phyloP scores from a whole-genome alignment of 2,888 invertebrate species.

The Lysandra bellargus region DNA sequence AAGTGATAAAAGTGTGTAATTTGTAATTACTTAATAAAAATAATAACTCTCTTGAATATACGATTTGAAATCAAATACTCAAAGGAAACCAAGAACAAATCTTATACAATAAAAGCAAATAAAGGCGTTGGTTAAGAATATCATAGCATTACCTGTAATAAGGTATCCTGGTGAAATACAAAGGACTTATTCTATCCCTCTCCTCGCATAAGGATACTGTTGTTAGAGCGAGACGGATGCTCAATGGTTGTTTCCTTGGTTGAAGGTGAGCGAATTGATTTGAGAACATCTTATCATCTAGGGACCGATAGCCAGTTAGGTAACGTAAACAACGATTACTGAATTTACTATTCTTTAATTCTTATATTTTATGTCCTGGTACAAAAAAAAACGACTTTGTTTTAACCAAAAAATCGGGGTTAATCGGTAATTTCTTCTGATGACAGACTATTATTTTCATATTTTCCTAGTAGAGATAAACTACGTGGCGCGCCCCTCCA shows the following conservation, averaged over 20 bases:
- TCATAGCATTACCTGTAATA: constrained; percentile 27
- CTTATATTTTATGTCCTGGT: background rate
- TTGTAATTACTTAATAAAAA: too few species aligned
- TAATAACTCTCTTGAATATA: too few species aligned
- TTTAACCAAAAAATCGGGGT: too few species aligned
- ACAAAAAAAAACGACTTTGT: background rate
- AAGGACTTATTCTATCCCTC: constrained; percentile 22
- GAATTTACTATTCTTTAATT: background rate
- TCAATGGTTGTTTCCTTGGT: constrained; percentile 37
- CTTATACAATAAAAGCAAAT: background rate
- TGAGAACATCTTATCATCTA: constrained; percentile 34
- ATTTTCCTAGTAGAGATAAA: too few species aligned
- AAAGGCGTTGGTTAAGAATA: constrained; percentile 21
- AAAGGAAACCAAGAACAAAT: background rate
- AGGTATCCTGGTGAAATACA: constrained; percentile 19
- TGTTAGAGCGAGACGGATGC: constrained; percentile 30
- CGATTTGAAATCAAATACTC: background rate
- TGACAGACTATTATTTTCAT: too few species aligned
- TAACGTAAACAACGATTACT: constrained; percentile 26
- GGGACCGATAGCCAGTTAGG: constrained; percentile 49
- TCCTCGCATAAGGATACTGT: background rate
- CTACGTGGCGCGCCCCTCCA: too few species aligned
- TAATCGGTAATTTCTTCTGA: too few species aligned
- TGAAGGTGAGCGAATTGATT: constrained; percentile 58
- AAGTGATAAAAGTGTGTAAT: too few species aligned